Conservation (phyloP, 2,888 invertebrate genomes). For the Phortica magna region DNA sequence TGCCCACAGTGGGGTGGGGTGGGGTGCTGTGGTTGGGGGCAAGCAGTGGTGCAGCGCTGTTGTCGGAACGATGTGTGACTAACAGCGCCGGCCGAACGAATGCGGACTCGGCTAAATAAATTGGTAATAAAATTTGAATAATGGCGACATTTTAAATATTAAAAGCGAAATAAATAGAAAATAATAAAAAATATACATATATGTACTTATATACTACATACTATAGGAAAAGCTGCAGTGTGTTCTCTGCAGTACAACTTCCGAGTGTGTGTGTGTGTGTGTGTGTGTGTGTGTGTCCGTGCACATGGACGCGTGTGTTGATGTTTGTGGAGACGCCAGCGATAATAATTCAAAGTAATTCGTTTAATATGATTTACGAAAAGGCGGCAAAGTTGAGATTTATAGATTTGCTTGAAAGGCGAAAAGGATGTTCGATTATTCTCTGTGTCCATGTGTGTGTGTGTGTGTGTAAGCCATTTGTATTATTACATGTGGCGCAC, state of each 20-base stretch:
- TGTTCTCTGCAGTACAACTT: background rate
- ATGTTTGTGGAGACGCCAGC: background rate
- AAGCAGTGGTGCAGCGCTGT: background rate
- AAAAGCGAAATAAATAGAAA: slow-evolving; percentile 63
- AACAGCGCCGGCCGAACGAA: background rate
- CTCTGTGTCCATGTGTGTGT: slow-evolving; percentile 45
- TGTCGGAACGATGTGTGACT: background rate
- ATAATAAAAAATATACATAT: slow-evolving; percentile 55
- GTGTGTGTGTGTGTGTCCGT: too few species aligned
- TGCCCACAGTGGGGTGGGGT: background rate
- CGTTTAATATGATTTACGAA: slow-evolving; percentile 67
- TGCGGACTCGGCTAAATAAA: slow-evolving; percentile 53
- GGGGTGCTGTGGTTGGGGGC: background rate
- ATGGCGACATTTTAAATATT: slow-evolving; percentile 66
- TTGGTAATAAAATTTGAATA: slow-evolving; percentile 72
- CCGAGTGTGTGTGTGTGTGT: slow-evolving; percentile 9
- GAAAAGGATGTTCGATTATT: slow-evolving; percentile 4
- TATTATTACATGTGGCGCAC: slow-evolving; percentile 19
- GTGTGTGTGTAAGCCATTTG: slow-evolving; percentile 57
- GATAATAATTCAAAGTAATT: slow-evolving; percentile 67
- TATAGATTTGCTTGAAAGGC: slow-evolving; percentile 23
- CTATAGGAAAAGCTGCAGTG: slow-evolving; percentile 5
- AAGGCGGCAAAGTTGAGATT: slow-evolving; percentile 37
- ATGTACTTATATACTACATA: slow-evolving; percentile 38
- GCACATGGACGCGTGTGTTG: too few species aligned